Percentiles rank a stretch among this genome's conserved stretches.
Conservation (phyloP, 2,888 invertebrate species). For the Campoplex nolae region DNA sequence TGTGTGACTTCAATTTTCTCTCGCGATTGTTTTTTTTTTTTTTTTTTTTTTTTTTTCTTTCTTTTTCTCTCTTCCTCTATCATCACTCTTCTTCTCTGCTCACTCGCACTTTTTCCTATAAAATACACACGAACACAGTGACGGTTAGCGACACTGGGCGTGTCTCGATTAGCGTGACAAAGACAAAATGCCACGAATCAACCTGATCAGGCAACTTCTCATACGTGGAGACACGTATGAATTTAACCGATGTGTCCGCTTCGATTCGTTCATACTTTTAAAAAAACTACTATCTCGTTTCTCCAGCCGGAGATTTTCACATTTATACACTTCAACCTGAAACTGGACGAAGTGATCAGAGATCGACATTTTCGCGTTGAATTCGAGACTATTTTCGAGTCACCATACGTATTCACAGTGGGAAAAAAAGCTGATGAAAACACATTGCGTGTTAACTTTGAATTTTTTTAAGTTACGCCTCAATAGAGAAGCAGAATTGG, state of each 20-base stretch:
- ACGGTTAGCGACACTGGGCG: conserved; percentile 30
- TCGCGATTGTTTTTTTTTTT: conserved; percentile 38
- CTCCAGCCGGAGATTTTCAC: not conserved
- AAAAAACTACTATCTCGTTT: not conserved
- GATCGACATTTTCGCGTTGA: not conserved
- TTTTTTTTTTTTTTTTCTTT: not conserved
- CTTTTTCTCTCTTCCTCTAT: not conserved
- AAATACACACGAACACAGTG: not conserved
- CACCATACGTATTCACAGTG: not conserved
- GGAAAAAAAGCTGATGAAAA: not conserved
- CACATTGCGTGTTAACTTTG: not conserved
- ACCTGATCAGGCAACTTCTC: not conserved
- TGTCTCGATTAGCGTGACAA: conserved; percentile 51
- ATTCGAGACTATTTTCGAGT: not conserved
- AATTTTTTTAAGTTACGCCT: not conserved
- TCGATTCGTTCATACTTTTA: not conserved
- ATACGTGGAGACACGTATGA: not conserved
- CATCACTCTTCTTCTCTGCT: not conserved
- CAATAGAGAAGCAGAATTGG: no score
- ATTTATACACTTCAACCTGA: not conserved
- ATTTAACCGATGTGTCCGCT: not conserved
- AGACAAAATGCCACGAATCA: conserved; percentile 40
- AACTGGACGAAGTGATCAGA: not conserved
- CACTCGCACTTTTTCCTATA: not conserved
- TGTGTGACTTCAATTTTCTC: conserved; percentile 62